These are phyloP conservation scores for Phalacrocorax pelagicus DNA, from an alignment of 2,113 vertebrate genomes.

Conservation along the genomic window DNA sequence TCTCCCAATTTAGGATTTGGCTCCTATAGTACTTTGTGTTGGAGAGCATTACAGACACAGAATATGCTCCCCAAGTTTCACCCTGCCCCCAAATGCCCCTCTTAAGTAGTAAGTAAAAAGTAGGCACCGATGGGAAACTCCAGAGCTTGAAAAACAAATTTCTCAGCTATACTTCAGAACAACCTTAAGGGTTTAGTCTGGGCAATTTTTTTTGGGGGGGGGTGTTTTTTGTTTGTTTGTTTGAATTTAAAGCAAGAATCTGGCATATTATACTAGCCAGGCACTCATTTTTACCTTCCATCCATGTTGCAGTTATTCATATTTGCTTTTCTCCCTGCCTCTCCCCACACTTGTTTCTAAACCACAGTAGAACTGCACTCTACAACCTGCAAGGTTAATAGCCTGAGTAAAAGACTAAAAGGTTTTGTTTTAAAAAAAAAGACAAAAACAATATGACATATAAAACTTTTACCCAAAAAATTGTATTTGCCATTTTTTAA, in stretches of 20 bases:
- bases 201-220: not conserved
- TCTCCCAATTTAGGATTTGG: not conserved
- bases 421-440: not conserved
- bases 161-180: not conserved
- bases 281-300: not conserved
- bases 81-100: not conserved
- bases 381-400: not conserved
- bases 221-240: not conserved
- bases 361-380: not conserved
- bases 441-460: not conserved
- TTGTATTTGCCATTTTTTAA: not conserved
- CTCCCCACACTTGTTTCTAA: not conserved
- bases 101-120: not conserved
- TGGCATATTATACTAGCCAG: not conserved
- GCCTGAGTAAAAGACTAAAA: not conserved
- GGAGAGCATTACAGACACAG: not conserved
- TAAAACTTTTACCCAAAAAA: not conserved
- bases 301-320: not conserved
- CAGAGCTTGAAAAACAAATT: not conserved
- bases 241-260: not conserved
- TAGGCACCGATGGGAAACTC: not conserved
- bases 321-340: not conserved
- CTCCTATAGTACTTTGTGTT: not conserved
- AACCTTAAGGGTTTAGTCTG: not conserved
- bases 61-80: not conserved